These are phyloP conservation scores for Lichenostomus cassidix DNA, from an alignment of 2,113 vertebrate species.

Conservation along the genomic window DNA sequence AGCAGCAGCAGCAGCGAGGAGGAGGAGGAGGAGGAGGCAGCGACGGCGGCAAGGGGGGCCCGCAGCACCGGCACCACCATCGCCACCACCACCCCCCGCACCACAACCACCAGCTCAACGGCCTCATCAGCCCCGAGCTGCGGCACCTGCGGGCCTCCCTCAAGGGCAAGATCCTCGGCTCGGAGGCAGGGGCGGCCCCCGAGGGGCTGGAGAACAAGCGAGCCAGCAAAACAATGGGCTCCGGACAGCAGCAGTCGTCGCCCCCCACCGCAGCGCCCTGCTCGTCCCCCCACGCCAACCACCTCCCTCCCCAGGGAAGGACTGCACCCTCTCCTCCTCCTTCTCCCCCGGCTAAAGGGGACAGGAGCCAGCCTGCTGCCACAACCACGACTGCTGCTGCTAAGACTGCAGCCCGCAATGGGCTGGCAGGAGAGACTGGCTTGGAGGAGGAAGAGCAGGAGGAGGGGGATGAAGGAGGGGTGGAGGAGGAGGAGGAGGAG, in stretches of 20 bases:
- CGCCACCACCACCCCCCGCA: constrained; percentile 78
- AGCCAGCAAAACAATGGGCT: constrained; percentile 66
- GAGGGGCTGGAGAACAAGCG: constrained; percentile 66
- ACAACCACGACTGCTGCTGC: constrained; percentile 60
- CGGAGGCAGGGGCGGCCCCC: constrained; percentile 59
- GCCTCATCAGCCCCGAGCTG: constrained; percentile 83
- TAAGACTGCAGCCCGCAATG: constrained; percentile 74
- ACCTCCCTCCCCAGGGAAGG: constrained; percentile 69
- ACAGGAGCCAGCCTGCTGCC: constrained; percentile 50
- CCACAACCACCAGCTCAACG: constrained; percentile 89
- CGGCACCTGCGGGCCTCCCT: constrained; percentile 79
- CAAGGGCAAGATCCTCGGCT: constrained; percentile 78
- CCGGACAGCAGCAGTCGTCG: constrained; percentile 68
- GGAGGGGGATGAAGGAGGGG: constrained; percentile 63
- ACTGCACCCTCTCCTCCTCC: constrained; percentile 75
- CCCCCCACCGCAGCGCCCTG: constrained; percentile 47
- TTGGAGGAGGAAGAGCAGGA: constrained; percentile 64
- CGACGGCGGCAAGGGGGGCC: constrained; percentile 64
- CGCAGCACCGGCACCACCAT: constrained; percentile 68
- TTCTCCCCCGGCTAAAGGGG: constrained; percentile 33
- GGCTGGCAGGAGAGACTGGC: constrained; percentile 72
- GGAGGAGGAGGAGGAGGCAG: constrained; percentile 18
- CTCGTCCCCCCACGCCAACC: constrained; percentile 45
- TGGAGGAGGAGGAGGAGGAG: constrained; percentile 61
- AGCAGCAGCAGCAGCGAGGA: not conserved